Evolutionary conservation across 2,797 vertebrate genomes (phyloP).

Genomic region (Tiaroga cobitis): DNA sequence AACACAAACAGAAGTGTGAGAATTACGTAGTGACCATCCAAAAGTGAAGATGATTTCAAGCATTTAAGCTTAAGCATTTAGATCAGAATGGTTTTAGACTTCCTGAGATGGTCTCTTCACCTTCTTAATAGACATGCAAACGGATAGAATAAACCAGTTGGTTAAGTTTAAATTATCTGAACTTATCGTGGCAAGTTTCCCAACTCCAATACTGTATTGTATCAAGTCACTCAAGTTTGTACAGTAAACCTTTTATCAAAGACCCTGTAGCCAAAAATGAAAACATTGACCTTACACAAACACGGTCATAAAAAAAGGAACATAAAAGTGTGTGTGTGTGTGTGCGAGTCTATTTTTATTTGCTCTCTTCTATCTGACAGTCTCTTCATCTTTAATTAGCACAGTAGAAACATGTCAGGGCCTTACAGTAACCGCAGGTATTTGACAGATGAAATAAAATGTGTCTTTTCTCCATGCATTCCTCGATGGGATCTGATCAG

Average conservation of each 20-base stretch:
- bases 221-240: constrained; percentile 24
- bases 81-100: not conserved
- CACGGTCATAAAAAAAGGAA: constrained; percentile 2
- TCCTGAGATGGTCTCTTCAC: not conserved
- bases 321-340: constrained; percentile 1
- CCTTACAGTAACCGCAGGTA: constrained; percentile 62
- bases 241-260: constrained; percentile 25
- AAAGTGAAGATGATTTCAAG: too few species aligned
- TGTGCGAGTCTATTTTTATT: constrained; percentile 53
- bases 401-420: constrained; percentile 64
- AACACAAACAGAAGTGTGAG: too few species aligned
- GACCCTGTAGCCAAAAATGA: constrained; percentile 6
- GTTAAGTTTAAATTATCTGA: not conserved
- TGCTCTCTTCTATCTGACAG: constrained; percentile 33
- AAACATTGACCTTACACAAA: constrained; percentile 23
- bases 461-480: constrained; percentile 62
- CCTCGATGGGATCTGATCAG: constrained; percentile 55
- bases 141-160: not conserved
- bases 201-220: not conserved
- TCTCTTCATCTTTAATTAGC: constrained; percentile 57
- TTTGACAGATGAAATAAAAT: constrained; percentile 63
- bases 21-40: too few species aligned
- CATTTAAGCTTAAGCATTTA: not conserved
- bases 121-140: not conserved
- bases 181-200: not conserved